Evolutionary conservation across 1,140 invertebrate species (phyloP), one percentile per base, ranked within the genome.

Genomic region (Phortica variegata): DNA sequence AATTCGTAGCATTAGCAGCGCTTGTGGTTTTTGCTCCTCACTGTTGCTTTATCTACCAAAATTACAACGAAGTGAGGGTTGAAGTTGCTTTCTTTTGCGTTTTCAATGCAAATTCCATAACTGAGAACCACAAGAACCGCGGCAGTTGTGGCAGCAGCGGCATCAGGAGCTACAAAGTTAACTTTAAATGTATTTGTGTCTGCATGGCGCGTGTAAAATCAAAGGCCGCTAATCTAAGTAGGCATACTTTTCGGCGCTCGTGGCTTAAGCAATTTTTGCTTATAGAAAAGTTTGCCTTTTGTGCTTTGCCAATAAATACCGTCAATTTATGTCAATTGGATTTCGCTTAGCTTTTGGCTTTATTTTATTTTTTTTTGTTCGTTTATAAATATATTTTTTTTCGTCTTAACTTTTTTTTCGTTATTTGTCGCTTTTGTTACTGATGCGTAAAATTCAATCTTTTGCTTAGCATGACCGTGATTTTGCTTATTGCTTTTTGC

Each of bases 401-500:
- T n/a, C n/a, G n/a, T n/a, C n/a, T n/a, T n/a, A n/a, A n/a, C n/a
- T n/a, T n/a, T n/a, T n/a, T n/a, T n/a, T n/a, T 26, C 10, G 23
- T 6, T 26, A 26, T 26, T 52, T n/a, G n/a, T n/a, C n/a, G n/a
- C n/a, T n/a, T n/a, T n/a, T 38, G 26, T 38, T 38, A 55, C 43
- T 55, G 63, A 57, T 63, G 63, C 57, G 60, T 68, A 54, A 56
- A 66, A 66, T 66, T 66, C 63, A 68, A 66, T 66, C 61, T 53
- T 10, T 26, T 26, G 23, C 5, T 26, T 26, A 8, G 23, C 44
- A 43, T 33, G 47, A 20, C 52, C 44, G 55, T 49, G 23, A 26
- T 26, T 26, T 26, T 26, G 5, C 10, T 26, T 26, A 26, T 26
- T 26, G 23, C 23, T 26, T 6, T 26, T 5, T 26, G 23, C 23